These are phyloP conservation scores for Chloroceryle aenea DNA, from an alignment of 2,113 vertebrate genomes.

Conservation along the genomic window DNA sequence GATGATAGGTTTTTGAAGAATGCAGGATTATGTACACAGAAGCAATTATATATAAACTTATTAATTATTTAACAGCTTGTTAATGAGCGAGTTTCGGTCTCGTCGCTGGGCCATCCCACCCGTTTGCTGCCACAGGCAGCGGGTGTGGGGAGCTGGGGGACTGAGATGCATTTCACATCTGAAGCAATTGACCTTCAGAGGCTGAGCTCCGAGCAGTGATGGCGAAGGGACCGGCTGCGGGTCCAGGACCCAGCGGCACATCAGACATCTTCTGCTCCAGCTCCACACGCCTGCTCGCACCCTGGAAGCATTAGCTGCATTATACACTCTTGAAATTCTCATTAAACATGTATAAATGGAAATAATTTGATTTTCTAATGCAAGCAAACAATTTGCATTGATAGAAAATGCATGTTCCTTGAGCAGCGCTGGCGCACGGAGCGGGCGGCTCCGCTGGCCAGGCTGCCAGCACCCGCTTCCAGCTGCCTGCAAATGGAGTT, in stretches of 20 bases:
- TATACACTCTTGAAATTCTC: neutral
- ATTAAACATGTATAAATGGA: conserved; percentile 55
- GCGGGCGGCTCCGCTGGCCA: fast-evolving
- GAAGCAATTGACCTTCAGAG: fast-evolving
- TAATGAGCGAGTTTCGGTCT: conserved; percentile 51
- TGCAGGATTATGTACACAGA: conserved; percentile 77
- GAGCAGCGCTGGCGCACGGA: fast-evolving
- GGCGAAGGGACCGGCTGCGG: neutral
- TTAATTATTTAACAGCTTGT: conserved; percentile 82
- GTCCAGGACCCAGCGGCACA: fast-evolving
- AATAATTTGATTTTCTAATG: conserved; percentile 43
- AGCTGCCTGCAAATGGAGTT: neutral
- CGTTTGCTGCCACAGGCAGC: fast-evolving
- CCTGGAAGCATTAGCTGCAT: conserved; percentile 1
- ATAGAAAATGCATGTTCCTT: neutral
- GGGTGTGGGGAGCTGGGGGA: neutral
- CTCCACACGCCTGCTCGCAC: neutral
- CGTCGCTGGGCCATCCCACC: neutral
- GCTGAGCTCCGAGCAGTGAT: fast-evolving
- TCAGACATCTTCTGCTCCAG: neutral
- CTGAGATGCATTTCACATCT: fast-evolving
- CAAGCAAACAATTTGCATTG: neutral
- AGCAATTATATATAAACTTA: conserved; percentile 78
- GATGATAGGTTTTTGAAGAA: conserved; percentile 75
- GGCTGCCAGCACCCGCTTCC: neutral